Evolutionary conservation across 2,113 vertebrate species (phyloP).

Genomic region (Colistium nudipinnis): DNA sequence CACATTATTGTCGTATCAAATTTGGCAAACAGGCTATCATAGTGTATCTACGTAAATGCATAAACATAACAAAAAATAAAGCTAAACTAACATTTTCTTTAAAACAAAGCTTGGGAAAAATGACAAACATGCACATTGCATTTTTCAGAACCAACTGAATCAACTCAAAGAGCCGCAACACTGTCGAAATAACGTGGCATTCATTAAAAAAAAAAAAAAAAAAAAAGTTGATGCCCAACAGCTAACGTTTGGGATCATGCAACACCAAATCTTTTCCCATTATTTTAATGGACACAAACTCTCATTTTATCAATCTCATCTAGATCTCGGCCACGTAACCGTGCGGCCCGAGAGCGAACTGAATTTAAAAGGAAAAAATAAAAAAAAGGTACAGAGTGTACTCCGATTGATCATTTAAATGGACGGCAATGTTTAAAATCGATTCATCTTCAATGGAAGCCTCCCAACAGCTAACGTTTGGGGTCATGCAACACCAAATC

Average conservation of each 20-base stretch:
- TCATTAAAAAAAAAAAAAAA: slow-evolving; percentile 53
- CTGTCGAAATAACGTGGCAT: slow-evolving; percentile 71
- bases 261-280: slow-evolving; percentile 56
- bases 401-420: slow-evolving; percentile 50
- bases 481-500: slow-evolving; percentile 71
- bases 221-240: slow-evolving; percentile 60
- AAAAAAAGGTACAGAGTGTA: slow-evolving; percentile 53
- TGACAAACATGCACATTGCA: slow-evolving; percentile 78
- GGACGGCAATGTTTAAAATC: slow-evolving; percentile 68
- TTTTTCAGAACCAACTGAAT: slow-evolving; percentile 74
- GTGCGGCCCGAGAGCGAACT: slow-evolving; percentile 29
- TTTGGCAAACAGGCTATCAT: slow-evolving; percentile 81
- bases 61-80: slow-evolving; percentile 60
- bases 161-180: slow-evolving; percentile 69
- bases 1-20: slow-evolving; percentile 75
- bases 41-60: slow-evolving; percentile 76
- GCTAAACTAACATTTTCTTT: slow-evolving; percentile 68
- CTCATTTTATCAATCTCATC: slow-evolving; percentile 43
- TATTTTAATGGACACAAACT: slow-evolving; percentile 63
- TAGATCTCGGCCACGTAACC: slow-evolving; percentile 26
- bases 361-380: slow-evolving; percentile 30
- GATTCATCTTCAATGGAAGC: slow-evolving; percentile 33
- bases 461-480: slow-evolving; percentile 67
- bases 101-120: slow-evolving; percentile 62
- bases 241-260: slow-evolving; percentile 74